A percentile compares a stretch with the other conserved stretches of the same genome.
Evolutionary conservation across 2,797 vertebrate species (phyloP).

Genomic region (Emydoidea blandingii): DNA sequence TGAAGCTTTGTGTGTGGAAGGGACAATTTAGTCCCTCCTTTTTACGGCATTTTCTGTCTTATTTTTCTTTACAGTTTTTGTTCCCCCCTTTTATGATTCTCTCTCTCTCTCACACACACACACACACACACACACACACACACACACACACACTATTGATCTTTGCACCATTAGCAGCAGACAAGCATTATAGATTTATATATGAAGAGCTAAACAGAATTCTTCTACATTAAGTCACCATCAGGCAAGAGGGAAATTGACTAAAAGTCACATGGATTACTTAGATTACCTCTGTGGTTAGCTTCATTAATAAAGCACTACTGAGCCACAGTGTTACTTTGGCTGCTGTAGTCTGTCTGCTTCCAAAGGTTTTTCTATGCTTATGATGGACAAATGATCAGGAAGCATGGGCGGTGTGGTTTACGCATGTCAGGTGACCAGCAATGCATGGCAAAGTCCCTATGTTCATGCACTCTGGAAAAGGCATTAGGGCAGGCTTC

Average conservation of each 20-base stretch:
- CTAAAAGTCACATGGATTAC: background rate
- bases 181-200: background rate
- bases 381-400: background rate
- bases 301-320: background rate
- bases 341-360: background rate
- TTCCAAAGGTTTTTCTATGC: background rate
- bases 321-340: background rate
- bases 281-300: background rate
- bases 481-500: background rate
- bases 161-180: background rate
- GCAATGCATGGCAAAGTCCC: background rate
- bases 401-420: background rate
- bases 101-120: no score
- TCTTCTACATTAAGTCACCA: background rate
- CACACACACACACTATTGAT: background rate
- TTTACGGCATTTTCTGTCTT: background rate
- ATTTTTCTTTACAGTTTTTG: background rate
- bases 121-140: no score
- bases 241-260: background rate
- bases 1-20: background rate
- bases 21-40: background rate
- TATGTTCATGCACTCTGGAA: background rate
- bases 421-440: background rate
- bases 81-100: background rate
- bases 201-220: background rate